phyloP scores from a whole-genome alignment of 2,113 vertebrate genomes.

The Osmerus mordax region DNA sequence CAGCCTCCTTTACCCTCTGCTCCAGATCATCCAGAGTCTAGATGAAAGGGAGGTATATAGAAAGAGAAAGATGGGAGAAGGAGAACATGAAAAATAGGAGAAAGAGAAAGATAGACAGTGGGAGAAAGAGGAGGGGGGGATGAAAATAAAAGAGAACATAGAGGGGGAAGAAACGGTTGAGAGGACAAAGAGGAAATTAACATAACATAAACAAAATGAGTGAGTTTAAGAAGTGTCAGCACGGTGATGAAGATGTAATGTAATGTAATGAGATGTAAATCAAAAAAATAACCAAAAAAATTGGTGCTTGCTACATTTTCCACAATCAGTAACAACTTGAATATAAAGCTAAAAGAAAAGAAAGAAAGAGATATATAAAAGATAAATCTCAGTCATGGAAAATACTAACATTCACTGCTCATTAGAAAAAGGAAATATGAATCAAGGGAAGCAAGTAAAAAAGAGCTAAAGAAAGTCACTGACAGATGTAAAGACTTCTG shows the following conservation, averaged over 20 bases:
- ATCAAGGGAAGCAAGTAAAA: neutral
- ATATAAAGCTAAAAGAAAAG: neutral
- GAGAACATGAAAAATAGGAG: constrained; percentile 21
- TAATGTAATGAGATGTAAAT: no score
- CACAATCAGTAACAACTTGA: no score
- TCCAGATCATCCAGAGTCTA: constrained; percentile 93
- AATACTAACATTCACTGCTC: neutral
- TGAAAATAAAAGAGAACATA: neutral
- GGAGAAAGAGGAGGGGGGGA: constrained; percentile 7
- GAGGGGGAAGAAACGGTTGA: neutral
- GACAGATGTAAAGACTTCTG: constrained; percentile 94
- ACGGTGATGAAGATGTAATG: no score
- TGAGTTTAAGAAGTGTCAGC: no score
- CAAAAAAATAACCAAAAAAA: no score
- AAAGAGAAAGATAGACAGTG: neutral
- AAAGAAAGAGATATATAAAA: neutral
- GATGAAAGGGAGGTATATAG: neutral
- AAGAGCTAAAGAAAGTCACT: constrained; percentile 41
- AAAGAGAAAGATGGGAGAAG: constrained; percentile 17
- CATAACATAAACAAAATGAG: no score
- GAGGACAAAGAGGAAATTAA: no score
- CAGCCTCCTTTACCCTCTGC: constrained; percentile 87
- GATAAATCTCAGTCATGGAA: neutral
- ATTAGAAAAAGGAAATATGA: neutral
- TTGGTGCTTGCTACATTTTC: no score